Percentiles rank a stretch among this genome's conserved stretches.
These are phyloP conservation scores for Platygyra sinensis DNA, from an alignment of 64 coral and sea anemone species.

Conservation along the genomic window DNA sequence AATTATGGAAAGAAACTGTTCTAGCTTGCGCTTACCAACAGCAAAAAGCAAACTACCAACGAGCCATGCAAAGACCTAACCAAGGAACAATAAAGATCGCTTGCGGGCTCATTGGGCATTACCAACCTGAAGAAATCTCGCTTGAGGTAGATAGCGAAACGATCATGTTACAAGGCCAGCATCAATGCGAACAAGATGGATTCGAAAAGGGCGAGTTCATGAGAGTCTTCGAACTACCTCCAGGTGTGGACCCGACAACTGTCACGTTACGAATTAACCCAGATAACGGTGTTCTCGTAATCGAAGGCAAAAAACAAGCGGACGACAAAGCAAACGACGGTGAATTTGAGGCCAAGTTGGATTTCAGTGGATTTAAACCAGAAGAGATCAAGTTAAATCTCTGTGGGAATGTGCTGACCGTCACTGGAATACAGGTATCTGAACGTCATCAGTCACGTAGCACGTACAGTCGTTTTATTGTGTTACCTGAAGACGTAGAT, in stretches of 20 bases:
- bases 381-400: conserved; percentile 82
- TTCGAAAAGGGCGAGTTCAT: conserved; percentile 68
- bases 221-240: conserved; percentile 61
- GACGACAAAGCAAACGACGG: conserved; percentile 40
- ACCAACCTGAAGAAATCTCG: no score
- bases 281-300: conserved; percentile 59
- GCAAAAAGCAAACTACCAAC: no score
- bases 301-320: conserved; percentile 30
- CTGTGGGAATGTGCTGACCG: conserved; percentile 60
- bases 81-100: no score
- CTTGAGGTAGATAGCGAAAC: no score
- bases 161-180: no score
- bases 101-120: no score
- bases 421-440: conserved; percentile 55
- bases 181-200: no score
- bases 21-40: no score
- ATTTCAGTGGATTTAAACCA: conserved; percentile 69
- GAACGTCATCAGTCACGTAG: conserved; percentile 57
- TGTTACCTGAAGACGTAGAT: conserved; percentile 78
- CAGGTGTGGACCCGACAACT: conserved; percentile 59
- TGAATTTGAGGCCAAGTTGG: conserved; percentile 67
- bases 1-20: no score
- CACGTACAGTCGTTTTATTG: conserved; percentile 67
- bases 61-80: no score
- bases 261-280: conserved; percentile 46